Base-by-base conservation (phyloP, 2,113 vertebrate genomes). In the Vulpes lagopus region DNA sequence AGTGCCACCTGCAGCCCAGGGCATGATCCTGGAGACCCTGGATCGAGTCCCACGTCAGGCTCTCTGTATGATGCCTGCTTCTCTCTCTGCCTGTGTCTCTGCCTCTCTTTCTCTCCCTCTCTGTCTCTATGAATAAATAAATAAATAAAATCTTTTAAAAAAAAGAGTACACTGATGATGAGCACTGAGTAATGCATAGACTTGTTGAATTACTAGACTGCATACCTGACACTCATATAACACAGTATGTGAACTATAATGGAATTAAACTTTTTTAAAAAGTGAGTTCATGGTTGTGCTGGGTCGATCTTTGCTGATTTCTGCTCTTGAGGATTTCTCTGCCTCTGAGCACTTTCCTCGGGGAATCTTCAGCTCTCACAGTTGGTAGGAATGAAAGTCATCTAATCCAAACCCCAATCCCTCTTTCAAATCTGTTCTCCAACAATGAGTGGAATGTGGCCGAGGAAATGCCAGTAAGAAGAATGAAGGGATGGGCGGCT, bases 401-500 rank as follows among this genome's bases (percentile, higher is more conserved):
- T 82, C 57, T 86, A 93, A 95, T 89, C 78, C 55, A 49, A 53
- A 22, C 14, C 64, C 43, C 43, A 27, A 85, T 23, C 55, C 59
- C 38, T 57, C 91, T 97, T 96, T 55, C 60, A 96, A 69, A 93
- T 97, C 55, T 94, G 27, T 55, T 89, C 17, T 91, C 32, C 38
- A 96, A 92, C 86, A 94, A 84, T 94, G 92, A 96, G 64, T 96
- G 83, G 95, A 97, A 96, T 96, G 83, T 87, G 80, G 69, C 94
- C 83, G 69, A 82, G 86, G 90, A 93, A 96, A 94, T 95, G 80
- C 60, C 73, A 96, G 78, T 92, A 92, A 94, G 80, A 94, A 79
- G 16, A 23, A 57, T 32, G 35, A 89, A 22, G 27, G 81, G 67
- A 71, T n/a, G 25, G 64, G 1, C 0, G 16, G 49, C 57, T 97